A percentile compares a stretch with the other conserved stretches of the same genome.
Evolutionary conservation across 1,140 invertebrate species (phyloP).

Genomic region (Cotesia typhae): DNA sequence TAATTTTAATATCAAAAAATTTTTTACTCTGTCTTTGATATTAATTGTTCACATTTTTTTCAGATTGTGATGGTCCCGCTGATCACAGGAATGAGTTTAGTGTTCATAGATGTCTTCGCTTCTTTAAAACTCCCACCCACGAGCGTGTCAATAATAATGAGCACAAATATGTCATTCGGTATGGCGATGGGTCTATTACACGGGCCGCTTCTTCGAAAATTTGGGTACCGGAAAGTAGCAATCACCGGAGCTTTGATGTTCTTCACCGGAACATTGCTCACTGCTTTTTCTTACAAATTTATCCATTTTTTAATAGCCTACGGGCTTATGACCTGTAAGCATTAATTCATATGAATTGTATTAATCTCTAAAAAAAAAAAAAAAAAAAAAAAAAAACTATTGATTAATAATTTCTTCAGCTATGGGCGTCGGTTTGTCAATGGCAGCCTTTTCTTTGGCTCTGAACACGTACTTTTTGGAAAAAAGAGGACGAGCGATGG

Average conservation of each 20-base stretch:
- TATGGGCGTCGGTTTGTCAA: constrained; percentile 71
- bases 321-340: constrained; percentile 73
- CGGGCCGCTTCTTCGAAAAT: constrained; percentile 67
- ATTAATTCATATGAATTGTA: constrained; percentile 23
- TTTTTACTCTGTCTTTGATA: too few relatives aligned
- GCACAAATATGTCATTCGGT: constrained; percentile 70
- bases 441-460: constrained; percentile 75
- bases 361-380: not conserved
- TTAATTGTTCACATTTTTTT: constrained; percentile 17
- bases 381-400: not conserved
- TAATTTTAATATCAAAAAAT: too few relatives aligned
- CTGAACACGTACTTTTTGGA: constrained; percentile 77
- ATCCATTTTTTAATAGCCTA: constrained; percentile 69
- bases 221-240: constrained; percentile 69
- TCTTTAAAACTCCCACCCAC: constrained; percentile 68
- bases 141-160: constrained; percentile 69
- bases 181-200: constrained; percentile 71
- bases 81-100: constrained; percentile 72
- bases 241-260: constrained; percentile 63
- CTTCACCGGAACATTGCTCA: constrained; percentile 65
- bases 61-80: constrained; percentile 70
- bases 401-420: constrained; percentile 62
- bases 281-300: constrained; percentile 64
- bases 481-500: constrained; percentile 74
- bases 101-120: constrained; percentile 72